These are phyloP conservation scores for Corbicula japonica DNA, from an alignment of 2,888 invertebrate genomes.

Conservation along the genomic window DNA sequence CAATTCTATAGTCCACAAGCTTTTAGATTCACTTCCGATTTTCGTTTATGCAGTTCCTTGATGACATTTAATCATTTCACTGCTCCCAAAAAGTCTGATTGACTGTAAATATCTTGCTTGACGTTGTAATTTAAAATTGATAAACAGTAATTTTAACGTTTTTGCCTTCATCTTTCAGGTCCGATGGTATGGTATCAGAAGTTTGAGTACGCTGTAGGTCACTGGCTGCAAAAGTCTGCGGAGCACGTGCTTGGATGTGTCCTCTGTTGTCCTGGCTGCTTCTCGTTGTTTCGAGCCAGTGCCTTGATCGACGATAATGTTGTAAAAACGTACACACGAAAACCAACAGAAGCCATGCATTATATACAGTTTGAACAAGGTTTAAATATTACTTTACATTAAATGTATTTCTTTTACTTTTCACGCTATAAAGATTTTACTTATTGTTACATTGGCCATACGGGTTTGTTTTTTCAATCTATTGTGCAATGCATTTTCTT, in stretches of 20 bases:
- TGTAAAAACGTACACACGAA: conserved; percentile 94
- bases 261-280: conserved; percentile 96
- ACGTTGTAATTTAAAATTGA: no score
- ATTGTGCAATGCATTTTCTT: no score
- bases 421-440: neutral
- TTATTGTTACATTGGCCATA: no score
- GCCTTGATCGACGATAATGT: conserved; percentile 96
- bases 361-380: conserved; percentile 97
- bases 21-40: no score
- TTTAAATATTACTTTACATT: conserved; percentile 69
- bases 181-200: conserved; percentile 99
- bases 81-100: no score
- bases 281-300: conserved; percentile 94
- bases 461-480: no score
- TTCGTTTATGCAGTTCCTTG: no score
- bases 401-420: neutral
- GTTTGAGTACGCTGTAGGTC: conserved; percentile 99
- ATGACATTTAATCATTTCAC: no score
- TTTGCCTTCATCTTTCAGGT: no score
- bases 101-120: no score
- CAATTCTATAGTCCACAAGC: no score
- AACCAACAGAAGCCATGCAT: conserved; percentile 91
- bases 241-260: conserved; percentile 99
- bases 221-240: conserved; percentile 99
- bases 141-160: no score